Percentiles rank a stretch among this genome's conserved stretches.
Conservation (phyloP, 2,888 invertebrate species). For the Pyrrhosoma nymphula region DNA sequence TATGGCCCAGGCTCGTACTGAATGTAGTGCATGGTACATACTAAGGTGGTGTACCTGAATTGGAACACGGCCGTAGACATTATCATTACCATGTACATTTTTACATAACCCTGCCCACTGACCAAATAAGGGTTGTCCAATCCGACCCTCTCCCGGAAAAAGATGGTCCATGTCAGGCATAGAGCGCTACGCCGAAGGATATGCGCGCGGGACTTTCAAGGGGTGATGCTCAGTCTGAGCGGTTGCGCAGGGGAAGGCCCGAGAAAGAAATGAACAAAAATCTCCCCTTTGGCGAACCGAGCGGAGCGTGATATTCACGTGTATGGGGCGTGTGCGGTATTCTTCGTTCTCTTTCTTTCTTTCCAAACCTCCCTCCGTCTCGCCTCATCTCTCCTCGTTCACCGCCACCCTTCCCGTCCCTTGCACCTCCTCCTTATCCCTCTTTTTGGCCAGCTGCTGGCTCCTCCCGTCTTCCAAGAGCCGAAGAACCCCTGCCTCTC, state of each 20-base stretch:
- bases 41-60: too few species aligned
- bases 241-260: not conserved
- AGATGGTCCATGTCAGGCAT: too few species aligned
- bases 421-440: too few species aligned
- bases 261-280: slow-evolving; percentile 17
- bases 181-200: not conserved
- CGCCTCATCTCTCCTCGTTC: not conserved
- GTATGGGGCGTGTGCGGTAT: slow-evolving; percentile 19
- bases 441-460: not conserved
- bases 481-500: not conserved
- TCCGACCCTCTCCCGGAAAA: too few species aligned
- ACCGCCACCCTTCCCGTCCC: not conserved
- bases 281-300: slow-evolving; percentile 43
- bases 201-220: not conserved
- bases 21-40: too few species aligned
- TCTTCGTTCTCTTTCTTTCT: not conserved
- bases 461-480: not conserved
- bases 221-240: not conserved
- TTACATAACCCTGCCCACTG: too few species aligned
- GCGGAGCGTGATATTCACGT: slow-evolving; percentile 56
- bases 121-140: too few species aligned
- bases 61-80: too few species aligned
- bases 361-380: not conserved
- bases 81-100: too few species aligned
- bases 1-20: too few species aligned